A percentile compares a stretch with the other conserved stretches of the same genome.
phyloP scores from a whole-genome alignment of 2,797 vertebrate species.

The Enteromius anoplus region DNA sequence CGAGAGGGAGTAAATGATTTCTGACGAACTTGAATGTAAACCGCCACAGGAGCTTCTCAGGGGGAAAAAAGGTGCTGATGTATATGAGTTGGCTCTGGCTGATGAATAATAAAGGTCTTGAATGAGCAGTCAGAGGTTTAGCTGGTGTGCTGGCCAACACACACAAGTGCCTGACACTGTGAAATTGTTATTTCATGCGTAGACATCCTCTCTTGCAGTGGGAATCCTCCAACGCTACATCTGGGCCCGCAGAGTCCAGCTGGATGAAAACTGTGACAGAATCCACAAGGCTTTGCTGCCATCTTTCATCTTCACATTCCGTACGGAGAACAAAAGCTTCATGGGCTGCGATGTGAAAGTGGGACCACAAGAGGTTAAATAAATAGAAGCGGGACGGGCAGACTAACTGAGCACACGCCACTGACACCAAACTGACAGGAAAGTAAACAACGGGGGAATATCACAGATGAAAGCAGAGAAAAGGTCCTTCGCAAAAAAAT shows the following conservation, averaged over 20 bases:
- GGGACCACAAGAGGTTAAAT: slow-evolving; percentile 63
- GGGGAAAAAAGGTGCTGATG: background rate
- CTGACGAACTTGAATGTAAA: background rate
- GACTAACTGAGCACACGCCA: slow-evolving; percentile 59
- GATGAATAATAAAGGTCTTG: slow-evolving; percentile 32
- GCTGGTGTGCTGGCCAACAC: slow-evolving; percentile 38
- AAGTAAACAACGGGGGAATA: slow-evolving; percentile 62
- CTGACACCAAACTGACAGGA: slow-evolving; percentile 66
- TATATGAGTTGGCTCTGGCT: slow-evolving; percentile 9
- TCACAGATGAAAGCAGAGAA: slow-evolving; percentile 28
- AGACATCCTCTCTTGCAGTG: slow-evolving; percentile 35
- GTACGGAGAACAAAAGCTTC: slow-evolving; percentile 42
- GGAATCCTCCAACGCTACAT: slow-evolving; percentile 38
- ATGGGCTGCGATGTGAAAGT: slow-evolving; percentile 31
- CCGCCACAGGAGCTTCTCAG: background rate
- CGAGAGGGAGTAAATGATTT: background rate
- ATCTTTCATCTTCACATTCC: slow-evolving; percentile 42
- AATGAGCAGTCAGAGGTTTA: slow-evolving; percentile 43
- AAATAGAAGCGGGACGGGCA: slow-evolving; percentile 62
- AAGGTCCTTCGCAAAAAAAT: background rate
- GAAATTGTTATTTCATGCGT: slow-evolving; percentile 47
- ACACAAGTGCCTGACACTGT: slow-evolving; percentile 44
- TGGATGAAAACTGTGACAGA: slow-evolving; percentile 38
- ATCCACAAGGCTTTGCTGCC: slow-evolving; percentile 38
- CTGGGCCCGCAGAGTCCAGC: slow-evolving; percentile 9